Evolutionary conservation across 1,140 invertebrate species (phyloP), one percentile per base, ranked within the genome.

Genomic region (Lepidurus apus): DNA sequence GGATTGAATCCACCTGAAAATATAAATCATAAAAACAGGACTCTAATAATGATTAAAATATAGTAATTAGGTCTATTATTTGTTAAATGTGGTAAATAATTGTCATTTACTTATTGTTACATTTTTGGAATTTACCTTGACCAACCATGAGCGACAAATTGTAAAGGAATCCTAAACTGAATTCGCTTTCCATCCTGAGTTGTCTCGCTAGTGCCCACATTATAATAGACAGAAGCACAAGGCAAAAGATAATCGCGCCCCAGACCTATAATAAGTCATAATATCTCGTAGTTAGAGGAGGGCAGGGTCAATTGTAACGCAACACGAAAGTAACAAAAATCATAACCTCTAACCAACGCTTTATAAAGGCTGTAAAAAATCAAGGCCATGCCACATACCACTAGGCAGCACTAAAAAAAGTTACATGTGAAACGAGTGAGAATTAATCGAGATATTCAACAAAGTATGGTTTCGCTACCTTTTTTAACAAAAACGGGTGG

Each of bases 1-100:
- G 53, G 53, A 65, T 65, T 65, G 53, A 65, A 65, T n/a, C 53
- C 53, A 65, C 53, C 53, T 65, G 13, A n/a, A 7, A 65, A 13
- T 13, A 7, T n/a, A 10, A 65, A 10, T 1, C 21, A 17, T 17
- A 65, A 65, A n/a, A n/a, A 3, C 3, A 1, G 45, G 1, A 47
- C 1, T 5, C 1, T 47, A 11, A 47, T 47, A 2, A 34, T 34
- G 26, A 34, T 34, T 34, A 3, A 34, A 34, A 34, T 34, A 34
- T 26, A 26, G 26, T 26, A 34, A 34, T 34, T 1, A 34, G 26
- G 2, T 26, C 26, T 26, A 1, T 26, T 34, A 34, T 0, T 11
- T 47, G 9, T 47, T 47, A 47, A 11, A 47, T 47, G 17, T 17
- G 45, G 9, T 47, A 3, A 47, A 34, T 3, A 34, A 34, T 34